phyloP scores from a whole-genome alignment of 2,888 invertebrate genomes.

The Lepidocyrtinus sp. region DNA sequence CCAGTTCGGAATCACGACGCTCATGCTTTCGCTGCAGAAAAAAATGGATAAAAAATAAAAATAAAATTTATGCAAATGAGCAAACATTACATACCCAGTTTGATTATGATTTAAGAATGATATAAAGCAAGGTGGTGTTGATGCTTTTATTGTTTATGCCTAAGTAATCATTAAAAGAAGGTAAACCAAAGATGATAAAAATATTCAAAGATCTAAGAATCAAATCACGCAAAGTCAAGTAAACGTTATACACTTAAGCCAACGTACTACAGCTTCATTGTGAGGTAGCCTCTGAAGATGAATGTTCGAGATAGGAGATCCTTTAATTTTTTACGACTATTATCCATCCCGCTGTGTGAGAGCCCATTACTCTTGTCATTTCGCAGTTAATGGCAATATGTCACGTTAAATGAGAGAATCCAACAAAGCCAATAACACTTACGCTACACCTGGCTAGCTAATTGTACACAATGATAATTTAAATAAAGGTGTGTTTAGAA shows the following conservation, averaged over 20 bases:
- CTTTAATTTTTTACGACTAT: slow-evolving; percentile 28
- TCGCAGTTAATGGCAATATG: slow-evolving; percentile 38
- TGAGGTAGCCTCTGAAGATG: not conserved
- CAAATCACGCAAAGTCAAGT: not conserved
- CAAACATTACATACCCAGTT: not conserved
- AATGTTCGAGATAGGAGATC: not conserved
- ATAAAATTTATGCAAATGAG: not conserved
- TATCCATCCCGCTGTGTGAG: slow-evolving; percentile 42
- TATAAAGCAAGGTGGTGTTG: not conserved
- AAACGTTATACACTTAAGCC: not conserved
- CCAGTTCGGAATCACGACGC: slow-evolving; percentile 91
- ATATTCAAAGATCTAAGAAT: not conserved
- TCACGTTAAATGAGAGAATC: slow-evolving; percentile 36
- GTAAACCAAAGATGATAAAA: not conserved
- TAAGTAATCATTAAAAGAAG: not conserved
- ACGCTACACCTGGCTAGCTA: slow-evolving; percentile 52
- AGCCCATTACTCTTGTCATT: slow-evolving; percentile 50
- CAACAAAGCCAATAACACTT: not conserved
- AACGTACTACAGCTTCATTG: not conserved
- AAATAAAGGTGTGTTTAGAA: slow-evolving; percentile 54
- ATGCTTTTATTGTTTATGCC: not conserved
- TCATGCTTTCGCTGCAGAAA: slow-evolving; percentile 86
- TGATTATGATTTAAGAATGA: not conserved
- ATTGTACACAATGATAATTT: slow-evolving; percentile 51
- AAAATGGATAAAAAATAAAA: slow-evolving; percentile 27